Conservation (phyloP, 2,113 vertebrate species). For the Micromys minutus region DNA sequence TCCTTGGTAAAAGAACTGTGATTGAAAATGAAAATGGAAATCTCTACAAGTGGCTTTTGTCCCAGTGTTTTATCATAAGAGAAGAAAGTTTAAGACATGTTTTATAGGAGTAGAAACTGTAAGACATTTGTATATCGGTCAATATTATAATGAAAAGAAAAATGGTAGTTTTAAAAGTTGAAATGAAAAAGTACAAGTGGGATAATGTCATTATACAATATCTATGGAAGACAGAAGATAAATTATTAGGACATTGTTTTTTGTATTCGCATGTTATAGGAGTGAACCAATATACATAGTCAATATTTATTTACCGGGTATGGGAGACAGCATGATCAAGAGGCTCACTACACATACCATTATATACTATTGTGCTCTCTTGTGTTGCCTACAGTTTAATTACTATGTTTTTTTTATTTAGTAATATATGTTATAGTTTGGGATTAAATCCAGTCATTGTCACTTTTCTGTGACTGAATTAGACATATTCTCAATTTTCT, state of each 20-base stretch:
- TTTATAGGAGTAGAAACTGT: not conserved
- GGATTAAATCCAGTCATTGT: not conserved
- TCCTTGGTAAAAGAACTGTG: not conserved
- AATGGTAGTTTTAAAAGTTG: not conserved
- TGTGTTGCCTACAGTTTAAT: not conserved
- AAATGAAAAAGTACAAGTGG: not conserved
- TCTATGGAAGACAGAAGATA: not conserved
- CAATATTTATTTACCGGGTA: not conserved
- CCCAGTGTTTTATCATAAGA: not conserved
- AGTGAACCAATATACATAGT: not conserved
- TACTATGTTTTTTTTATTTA: not conserved
- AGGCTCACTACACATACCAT: not conserved
- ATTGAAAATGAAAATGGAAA: not conserved
- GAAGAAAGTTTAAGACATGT: not conserved
- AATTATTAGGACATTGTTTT: not conserved
- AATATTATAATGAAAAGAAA: not conserved
- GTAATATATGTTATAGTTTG: not conserved
- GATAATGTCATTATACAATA: not conserved
- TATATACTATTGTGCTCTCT: not conserved
- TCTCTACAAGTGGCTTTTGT: not conserved
- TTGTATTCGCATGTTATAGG: not conserved
- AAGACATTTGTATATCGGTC: not conserved
- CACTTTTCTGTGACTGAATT: not conserved
- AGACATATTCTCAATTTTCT: not conserved
- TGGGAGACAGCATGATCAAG: not conserved